Evolutionary conservation across 2,113 vertebrate genomes (phyloP).

Genomic region (Pachyramphus minor): DNA sequence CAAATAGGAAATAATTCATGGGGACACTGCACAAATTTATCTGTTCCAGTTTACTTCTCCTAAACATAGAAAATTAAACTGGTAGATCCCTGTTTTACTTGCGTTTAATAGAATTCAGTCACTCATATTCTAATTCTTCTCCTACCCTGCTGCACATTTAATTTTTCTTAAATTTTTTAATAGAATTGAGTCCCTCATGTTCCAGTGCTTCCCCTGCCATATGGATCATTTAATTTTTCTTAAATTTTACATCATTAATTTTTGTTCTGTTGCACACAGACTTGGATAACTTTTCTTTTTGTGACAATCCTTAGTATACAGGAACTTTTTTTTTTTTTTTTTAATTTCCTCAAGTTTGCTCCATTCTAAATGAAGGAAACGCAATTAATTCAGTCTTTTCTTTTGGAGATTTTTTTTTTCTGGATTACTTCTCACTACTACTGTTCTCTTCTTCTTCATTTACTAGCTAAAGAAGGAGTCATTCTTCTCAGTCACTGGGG

Average conservation of each 20-base stretch:
- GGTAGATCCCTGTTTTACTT: neutral
- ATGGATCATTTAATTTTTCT: neutral
- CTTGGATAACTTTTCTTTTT: neutral
- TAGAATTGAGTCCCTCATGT: neutral
- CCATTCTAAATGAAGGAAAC: neutral
- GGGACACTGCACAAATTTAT: neutral
- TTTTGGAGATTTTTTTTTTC: neutral
- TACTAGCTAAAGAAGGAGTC: neutral
- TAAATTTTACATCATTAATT: neutral
- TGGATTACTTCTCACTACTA: neutral
- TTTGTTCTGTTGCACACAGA: neutral
- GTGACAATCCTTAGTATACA: neutral
- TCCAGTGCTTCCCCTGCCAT: neutral
- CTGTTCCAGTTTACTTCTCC: neutral
- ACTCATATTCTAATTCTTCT: neutral
- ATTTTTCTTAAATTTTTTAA: neutral
- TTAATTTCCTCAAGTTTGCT: neutral
- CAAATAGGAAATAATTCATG: neutral
- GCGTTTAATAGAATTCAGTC: neutral
- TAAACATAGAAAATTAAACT: neutral
- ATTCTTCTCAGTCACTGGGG: neutral
- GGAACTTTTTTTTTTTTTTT: neutral
- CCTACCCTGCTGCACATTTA: neutral
- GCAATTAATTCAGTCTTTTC: neutral
- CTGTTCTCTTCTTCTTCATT: neutral